A percentile compares a stretch with the other conserved stretches of the same genome.
phyloP scores from a whole-genome alignment of 1,140 invertebrate genomes.

The Drosophila quadrilineata region DNA sequence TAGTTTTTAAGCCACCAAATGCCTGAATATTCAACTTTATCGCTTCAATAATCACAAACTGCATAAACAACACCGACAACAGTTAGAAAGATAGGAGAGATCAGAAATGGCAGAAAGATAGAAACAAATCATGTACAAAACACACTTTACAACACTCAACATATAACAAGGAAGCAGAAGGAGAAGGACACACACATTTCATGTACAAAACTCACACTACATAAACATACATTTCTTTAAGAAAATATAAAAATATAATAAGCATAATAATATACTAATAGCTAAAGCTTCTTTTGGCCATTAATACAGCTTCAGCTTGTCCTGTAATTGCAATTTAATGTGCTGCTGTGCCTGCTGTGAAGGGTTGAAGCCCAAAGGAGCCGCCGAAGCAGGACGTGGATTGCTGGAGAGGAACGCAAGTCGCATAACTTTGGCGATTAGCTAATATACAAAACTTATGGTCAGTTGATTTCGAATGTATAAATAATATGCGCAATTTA shows the following conservation, averaged over 20 bases:
- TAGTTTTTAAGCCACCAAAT: constrained; percentile 30
- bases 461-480: constrained; percentile 76
- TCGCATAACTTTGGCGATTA: constrained; percentile 54
- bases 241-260: constrained; percentile 47
- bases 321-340: constrained; percentile 76
- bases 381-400: not conserved
- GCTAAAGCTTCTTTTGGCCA: too few species aligned
- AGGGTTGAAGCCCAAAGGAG: constrained; percentile 52
- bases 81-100: constrained; percentile 18
- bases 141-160: constrained; percentile 28
- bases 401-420: not conserved
- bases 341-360: constrained; percentile 43
- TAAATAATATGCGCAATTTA: constrained; percentile 76
- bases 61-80: constrained; percentile 20
- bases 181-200: constrained; percentile 5
- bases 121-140: constrained; percentile 39
- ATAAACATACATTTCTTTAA: constrained; percentile 17
- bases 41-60: constrained; percentile 12
- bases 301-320: constrained; percentile 63
- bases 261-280: constrained; percentile 48
- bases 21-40: constrained; percentile 36
- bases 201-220: constrained; percentile 37
- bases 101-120: too few species aligned
- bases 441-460: constrained; percentile 74
- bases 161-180: too few species aligned